Conservation (phyloP, 2,888 invertebrate species). For the Salticus scenicus region DNA sequence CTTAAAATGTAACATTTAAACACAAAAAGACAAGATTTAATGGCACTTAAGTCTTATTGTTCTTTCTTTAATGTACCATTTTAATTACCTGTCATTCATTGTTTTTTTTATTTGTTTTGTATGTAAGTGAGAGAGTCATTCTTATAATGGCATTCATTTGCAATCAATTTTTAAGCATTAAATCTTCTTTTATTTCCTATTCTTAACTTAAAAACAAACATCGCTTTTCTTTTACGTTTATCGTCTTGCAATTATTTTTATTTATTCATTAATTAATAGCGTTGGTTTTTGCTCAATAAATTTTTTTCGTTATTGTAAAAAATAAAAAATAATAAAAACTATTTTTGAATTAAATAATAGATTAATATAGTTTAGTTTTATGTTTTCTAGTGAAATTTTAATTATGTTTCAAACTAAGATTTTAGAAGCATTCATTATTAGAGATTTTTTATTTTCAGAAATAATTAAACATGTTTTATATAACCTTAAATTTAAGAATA, state of each 20-base stretch:
- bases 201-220: not conserved
- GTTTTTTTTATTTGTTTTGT: not conserved
- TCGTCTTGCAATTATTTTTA: not conserved
- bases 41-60: slow-evolving; percentile 7
- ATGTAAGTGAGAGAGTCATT: not conserved
- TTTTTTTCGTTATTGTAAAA: too few species aligned
- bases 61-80: not conserved
- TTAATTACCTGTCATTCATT: slow-evolving; percentile 17
- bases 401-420: too few species aligned
- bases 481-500: too few species aligned
- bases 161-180: slow-evolving; percentile 5
- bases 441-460: too few species aligned
- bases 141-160: slow-evolving; percentile 6
- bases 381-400: too few species aligned
- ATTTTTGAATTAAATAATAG: too few species aligned
- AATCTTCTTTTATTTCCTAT: not conserved
- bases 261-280: not conserved
- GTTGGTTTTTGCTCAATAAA: not conserved
- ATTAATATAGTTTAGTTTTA: too few species aligned
- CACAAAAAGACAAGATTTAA: slow-evolving; percentile 4
- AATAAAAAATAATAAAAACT: too few species aligned
- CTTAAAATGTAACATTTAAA: not conserved
- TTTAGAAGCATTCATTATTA: too few species aligned
- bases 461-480: too few species aligned
- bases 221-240: not conserved